Conservation (phyloP, 2,113 vertebrate genomes). For the Arizona elegans region DNA sequence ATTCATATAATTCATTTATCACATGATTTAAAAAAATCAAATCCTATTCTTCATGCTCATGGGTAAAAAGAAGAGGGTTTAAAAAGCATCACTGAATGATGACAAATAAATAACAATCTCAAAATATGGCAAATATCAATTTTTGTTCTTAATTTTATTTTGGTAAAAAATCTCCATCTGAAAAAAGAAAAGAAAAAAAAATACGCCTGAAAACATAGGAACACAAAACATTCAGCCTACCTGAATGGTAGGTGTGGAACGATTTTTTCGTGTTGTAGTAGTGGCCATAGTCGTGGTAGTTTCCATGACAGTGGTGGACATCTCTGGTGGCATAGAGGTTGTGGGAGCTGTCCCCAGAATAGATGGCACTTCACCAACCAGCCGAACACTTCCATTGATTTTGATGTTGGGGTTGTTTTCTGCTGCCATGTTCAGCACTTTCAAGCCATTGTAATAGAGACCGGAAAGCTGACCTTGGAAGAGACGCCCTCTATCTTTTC, state of each 20-base stretch:
- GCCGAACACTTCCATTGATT: constrained; percentile 93
- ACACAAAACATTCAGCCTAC: constrained; percentile 58
- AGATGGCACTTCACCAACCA: constrained; percentile 91
- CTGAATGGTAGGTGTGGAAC: constrained; percentile 91
- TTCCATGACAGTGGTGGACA: constrained; percentile 98
- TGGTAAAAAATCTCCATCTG: not conserved
- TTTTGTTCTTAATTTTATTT: not conserved
- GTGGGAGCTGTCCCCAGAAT: constrained; percentile 86
- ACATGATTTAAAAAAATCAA: not conserved
- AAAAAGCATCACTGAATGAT: no score
- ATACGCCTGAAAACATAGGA: not conserved
- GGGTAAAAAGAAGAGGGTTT: no score
- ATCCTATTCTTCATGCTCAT: not conserved
- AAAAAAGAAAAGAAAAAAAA: not conserved
- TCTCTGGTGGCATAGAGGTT: constrained; percentile 90
- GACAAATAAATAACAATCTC: not conserved
- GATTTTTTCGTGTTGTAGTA: constrained; percentile 93
- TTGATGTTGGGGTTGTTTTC: constrained; percentile 92
- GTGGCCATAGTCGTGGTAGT: constrained; percentile 96
- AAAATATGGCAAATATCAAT: not conserved
- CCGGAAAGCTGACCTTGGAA: constrained; percentile 98
- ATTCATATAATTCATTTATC: constrained; percentile 8
- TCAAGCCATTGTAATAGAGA: constrained; percentile 97
- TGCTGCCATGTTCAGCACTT: constrained; percentile 96
- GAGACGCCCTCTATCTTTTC: constrained; percentile 90